Percentiles rank a stretch among this genome's conserved stretches.
These are phyloP conservation scores for Sigmodon hispidus DNA, from an alignment of 2,113 vertebrate genomes.

Conservation along the genomic window DNA sequence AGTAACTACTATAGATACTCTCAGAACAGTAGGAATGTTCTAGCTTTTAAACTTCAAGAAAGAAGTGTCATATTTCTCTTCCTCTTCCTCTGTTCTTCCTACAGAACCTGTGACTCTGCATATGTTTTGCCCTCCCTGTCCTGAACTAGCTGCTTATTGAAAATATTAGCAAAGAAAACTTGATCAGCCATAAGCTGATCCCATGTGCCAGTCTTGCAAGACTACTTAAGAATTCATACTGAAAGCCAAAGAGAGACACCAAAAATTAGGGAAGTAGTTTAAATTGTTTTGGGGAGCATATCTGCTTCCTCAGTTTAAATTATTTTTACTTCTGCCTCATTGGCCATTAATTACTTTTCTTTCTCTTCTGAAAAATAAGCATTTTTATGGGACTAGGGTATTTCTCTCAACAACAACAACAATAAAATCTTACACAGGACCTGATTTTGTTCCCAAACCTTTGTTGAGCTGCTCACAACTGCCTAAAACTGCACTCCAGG, in stretches of 20 bases:
- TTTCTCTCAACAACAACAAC: not conserved
- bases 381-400: not conserved
- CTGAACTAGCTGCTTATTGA: not conserved
- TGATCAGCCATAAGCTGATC: not conserved
- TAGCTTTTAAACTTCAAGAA: not conserved
- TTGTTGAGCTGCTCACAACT: not conserved
- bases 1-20: not conserved
- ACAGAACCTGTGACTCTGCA: not conserved
- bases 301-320: not conserved
- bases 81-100: not conserved
- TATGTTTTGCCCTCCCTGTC: not conserved
- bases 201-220: not conserved
- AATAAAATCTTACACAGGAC: too few relatives aligned
- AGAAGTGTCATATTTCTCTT: not conserved
- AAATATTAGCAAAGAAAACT: not conserved
- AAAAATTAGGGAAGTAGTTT: not conserved
- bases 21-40: not conserved
- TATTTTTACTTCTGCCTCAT: conserved; percentile 19
- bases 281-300: not conserved
- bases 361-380: not conserved
- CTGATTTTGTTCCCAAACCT: too few relatives aligned
- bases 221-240: not conserved
- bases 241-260: not conserved
- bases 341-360: not conserved
- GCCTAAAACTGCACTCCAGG: too few relatives aligned